Conservation (phyloP, 2,888 invertebrate genomes). For the Napeogenes sylphis region DNA sequence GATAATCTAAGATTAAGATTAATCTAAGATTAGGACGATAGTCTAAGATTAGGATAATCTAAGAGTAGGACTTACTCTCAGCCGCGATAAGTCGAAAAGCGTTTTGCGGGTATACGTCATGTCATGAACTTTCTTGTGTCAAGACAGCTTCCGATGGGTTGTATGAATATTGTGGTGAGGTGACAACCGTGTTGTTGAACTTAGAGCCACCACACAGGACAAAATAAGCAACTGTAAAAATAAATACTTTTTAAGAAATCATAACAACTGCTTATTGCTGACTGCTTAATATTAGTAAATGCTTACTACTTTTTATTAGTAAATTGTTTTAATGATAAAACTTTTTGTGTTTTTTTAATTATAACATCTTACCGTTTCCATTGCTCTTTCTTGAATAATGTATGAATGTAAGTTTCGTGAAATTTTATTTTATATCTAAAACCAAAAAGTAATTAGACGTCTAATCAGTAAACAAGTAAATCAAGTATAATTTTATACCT, state of each 20-base stretch:
- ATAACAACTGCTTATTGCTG: too few species aligned
- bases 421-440: slow-evolving; percentile 8
- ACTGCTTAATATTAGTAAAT: background rate
- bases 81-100: slow-evolving; percentile 49
- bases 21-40: too few species aligned
- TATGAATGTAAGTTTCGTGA: background rate
- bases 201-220: slow-evolving; percentile 37
- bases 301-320: background rate
- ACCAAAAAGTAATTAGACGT: background rate
- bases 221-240: slow-evolving; percentile 36
- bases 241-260: background rate
- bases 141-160: slow-evolving; percentile 38
- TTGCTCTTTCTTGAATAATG: slow-evolving; percentile 1
- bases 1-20: too few species aligned
- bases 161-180: background rate
- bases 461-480: slow-evolving; percentile 13
- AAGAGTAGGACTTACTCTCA: slow-evolving; percentile 42
- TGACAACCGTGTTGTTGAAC: slow-evolving; percentile 29
- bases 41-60: background rate
- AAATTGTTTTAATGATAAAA: background rate
- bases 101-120: slow-evolving; percentile 49
- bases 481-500: slow-evolving; percentile 1
- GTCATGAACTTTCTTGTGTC: slow-evolving; percentile 49
- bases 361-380: slow-evolving; percentile 35
- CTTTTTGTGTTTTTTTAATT: background rate